These are phyloP conservation scores for Phaetusa simplex DNA, from an alignment of 2,113 vertebrate genomes.

Conservation along the genomic window DNA sequence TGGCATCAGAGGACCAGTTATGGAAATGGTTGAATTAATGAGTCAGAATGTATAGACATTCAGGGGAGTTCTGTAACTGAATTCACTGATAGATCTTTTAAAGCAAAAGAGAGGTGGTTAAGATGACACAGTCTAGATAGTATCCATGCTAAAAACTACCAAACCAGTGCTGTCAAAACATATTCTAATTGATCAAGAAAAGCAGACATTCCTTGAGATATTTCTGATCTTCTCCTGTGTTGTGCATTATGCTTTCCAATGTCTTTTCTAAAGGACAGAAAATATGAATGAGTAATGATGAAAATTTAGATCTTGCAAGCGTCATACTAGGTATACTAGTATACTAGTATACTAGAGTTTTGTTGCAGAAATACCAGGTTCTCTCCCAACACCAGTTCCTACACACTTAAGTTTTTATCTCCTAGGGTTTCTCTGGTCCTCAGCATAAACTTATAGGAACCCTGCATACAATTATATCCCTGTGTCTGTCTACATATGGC, in stretches of 20 bases:
- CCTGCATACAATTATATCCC: background rate
- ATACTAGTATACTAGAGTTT: background rate
- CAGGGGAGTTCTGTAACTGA: background rate
- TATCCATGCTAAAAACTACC: background rate
- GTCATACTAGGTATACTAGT: background rate
- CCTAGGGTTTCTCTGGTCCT: background rate
- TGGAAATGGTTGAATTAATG: constrained; percentile 2
- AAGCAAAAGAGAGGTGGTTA: background rate
- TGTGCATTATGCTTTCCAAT: background rate
- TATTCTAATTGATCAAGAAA: background rate
- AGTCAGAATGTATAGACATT: background rate
- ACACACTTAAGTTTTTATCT: background rate
- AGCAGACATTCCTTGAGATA: background rate
- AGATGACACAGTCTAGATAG: background rate
- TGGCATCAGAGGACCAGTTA: background rate
- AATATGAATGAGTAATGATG: background rate
- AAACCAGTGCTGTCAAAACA: background rate
- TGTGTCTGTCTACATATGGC: background rate
- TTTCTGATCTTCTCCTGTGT: background rate
- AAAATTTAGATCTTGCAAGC: background rate
- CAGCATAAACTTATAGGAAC: background rate
- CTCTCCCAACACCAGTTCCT: background rate
- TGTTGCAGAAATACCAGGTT: background rate
- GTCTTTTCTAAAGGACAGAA: background rate
- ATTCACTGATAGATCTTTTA: background rate